Percentiles rank a stretch among this genome's conserved stretches.
Conservation (phyloP, 2,113 vertebrate genomes). For the Hydropotes inermis region DNA sequence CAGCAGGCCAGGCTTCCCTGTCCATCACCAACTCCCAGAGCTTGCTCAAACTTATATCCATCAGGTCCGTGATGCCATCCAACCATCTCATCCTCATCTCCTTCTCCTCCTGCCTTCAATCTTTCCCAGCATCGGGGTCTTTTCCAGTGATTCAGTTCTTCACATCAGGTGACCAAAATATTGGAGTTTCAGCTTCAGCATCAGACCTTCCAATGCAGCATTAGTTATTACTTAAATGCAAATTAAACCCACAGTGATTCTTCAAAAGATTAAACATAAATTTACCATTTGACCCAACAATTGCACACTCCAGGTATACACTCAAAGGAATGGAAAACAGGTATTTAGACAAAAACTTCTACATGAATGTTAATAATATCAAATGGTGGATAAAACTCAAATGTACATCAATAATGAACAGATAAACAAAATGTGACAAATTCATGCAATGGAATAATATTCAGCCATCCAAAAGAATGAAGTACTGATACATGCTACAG, state of each 20-base stretch:
- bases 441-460: neutral
- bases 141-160: neutral
- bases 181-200: neutral
- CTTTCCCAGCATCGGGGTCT: neutral
- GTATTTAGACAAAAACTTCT: neutral
- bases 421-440: neutral
- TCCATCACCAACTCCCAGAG: neutral
- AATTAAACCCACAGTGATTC: neutral
- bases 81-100: neutral
- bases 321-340: neutral
- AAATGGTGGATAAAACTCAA: neutral
- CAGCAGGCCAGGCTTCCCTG: neutral
- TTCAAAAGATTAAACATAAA: neutral
- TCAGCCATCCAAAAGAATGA: neutral
- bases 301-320: neutral
- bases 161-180: neutral
- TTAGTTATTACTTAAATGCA: neutral
- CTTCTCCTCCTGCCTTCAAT: neutral
- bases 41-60: neutral
- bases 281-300: neutral
- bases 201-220: neutral
- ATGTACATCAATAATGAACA: neutral
- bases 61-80: neutral
- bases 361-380: neutral
- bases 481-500: neutral